Base-by-base conservation (phyloP, 92 coral and sea anemone species). In the Porites evermanni region DNA sequence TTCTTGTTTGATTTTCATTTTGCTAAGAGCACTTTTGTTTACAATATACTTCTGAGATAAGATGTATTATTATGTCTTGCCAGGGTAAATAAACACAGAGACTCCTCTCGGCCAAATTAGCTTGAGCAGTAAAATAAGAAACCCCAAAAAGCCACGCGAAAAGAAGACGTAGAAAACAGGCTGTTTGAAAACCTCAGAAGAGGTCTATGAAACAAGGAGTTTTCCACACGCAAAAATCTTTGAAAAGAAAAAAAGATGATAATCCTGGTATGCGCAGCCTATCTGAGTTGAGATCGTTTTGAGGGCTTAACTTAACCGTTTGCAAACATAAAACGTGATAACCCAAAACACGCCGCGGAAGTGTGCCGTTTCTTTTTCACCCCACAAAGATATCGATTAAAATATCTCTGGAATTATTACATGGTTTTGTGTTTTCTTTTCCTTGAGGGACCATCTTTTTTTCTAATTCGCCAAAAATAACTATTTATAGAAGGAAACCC, bases 21-120 rank as follows among this genome's bases (percentile, higher is more conserved):
- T 80, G 75, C 93, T 92, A 89, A 92, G 95, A 83, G 92, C 95
- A 92, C 87, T 92, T 86, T 91, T 92, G 87, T 92, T 85, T 89
- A 89, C 81, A 89, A 77, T 91, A 68, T 91, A 88, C 91, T 91
- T 82, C 79, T 70, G 80, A 91, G 91, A 91, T 88, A 91, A 91
- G 88, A 91, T 84, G 94, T 78, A 71, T 83, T 91, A 91, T 91
- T 87, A 79, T 88, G 89, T 74, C 84, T 86, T 81, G 67, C 26
- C 64, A 86, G 80, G 84, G 74, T 78, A 91, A 91, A 91, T 85
- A 91, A 61, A 81, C 72, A 86, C 24, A 75, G 54, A 79, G 54
- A 61, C 72, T 85, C 91, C 82, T 87, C 93, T 87, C 83, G 81
- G 66, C 72, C 88, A 87, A 82, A 91, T 88, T 91, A 81, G 73